These are phyloP conservation scores for Cephus runcator DNA, from an alignment of 2,888 invertebrate species.

Conservation along the genomic window DNA sequence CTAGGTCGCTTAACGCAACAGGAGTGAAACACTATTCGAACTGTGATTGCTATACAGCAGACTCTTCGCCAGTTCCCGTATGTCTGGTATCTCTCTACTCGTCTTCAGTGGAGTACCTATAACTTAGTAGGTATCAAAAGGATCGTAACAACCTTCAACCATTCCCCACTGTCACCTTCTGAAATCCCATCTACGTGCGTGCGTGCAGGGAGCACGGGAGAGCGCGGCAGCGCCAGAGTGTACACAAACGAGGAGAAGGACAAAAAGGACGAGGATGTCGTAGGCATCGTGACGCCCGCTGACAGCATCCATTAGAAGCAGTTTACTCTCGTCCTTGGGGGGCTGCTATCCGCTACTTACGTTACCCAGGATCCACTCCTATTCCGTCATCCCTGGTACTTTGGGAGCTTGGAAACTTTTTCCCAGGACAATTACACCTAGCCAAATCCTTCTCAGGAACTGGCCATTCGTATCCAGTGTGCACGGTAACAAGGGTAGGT, in stretches of 20 bases:
- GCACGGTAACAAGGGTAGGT: background rate
- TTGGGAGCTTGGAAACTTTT: background rate
- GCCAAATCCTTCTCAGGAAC: background rate
- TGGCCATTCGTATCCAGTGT: background rate
- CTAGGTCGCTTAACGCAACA: constrained; percentile 3
- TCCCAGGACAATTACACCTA: background rate
- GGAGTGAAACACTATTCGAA: constrained; percentile 46
- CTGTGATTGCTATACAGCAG: constrained; percentile 48
- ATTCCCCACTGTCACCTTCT: background rate
- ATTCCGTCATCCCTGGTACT: background rate
- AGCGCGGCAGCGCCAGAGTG: background rate
- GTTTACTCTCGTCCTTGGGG: constrained; percentile 51
- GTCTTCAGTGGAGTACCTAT: background rate
- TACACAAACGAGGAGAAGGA: background rate
- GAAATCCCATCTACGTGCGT: background rate
- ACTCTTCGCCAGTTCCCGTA: background rate
- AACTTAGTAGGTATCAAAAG: background rate
- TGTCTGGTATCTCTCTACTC: background rate
- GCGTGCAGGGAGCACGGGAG: background rate
- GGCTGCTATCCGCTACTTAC: constrained; percentile 19
- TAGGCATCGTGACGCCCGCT: constrained; percentile 22
- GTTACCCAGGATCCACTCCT: background rate
- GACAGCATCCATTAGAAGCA: constrained; percentile 57
- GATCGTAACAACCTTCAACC: background rate
- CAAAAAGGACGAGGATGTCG: background rate